Base-by-base conservation (phyloP, 2,888 invertebrate genomes). In the Ormyrus rosae region DNA sequence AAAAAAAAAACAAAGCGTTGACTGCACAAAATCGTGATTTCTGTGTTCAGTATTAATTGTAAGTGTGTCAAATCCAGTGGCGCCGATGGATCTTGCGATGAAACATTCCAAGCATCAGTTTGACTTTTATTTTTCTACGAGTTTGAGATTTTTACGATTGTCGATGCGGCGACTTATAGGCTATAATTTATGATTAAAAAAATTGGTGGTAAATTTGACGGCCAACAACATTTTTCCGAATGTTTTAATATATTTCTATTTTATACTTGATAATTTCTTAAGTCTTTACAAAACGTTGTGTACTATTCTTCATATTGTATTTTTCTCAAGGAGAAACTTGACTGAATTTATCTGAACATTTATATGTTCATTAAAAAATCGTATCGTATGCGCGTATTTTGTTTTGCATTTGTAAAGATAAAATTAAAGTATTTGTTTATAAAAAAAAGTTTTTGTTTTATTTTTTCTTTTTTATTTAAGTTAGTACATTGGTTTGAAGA, bases 11-110 rank as follows among this genome's bases (percentile, higher is more conserved):
- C 58, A 73, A 78, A 72, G 76, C 69, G 79, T 81, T 72, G 78
- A 78, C 80, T 78, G 78, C 78, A 80, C 74, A 80, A 81, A 79
- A 81, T 73, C 74, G 82, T 83, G 81, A 79, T 79, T 83, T 83
- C 81, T 81, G 81, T 81, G 77, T 83, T 81, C 81, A 83, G 79
- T 81, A 83, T 83, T 82, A 79, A 81, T 63, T 76, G 34, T 80
- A 83, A 83, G 78, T 46, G 55, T 68, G 61, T 71, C 68, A 74
- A 82, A 78, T 74, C 77, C 79, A 74, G 68, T 78, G 71, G 34
- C 70, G 68, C 78, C 60, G 67, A 80, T 77, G 67, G 46, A 80
- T 82, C 69, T 80, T 80, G 70, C 67, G 55, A 63, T 50, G 11
- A 72, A 74, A 78, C 80, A 82, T 82, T 82, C 80, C 81, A 80